Evolutionary conservation across 1,140 invertebrate genomes (phyloP), one percentile per base, ranked within the genome.

Genomic region (Coenobita brevimanus): DNA sequence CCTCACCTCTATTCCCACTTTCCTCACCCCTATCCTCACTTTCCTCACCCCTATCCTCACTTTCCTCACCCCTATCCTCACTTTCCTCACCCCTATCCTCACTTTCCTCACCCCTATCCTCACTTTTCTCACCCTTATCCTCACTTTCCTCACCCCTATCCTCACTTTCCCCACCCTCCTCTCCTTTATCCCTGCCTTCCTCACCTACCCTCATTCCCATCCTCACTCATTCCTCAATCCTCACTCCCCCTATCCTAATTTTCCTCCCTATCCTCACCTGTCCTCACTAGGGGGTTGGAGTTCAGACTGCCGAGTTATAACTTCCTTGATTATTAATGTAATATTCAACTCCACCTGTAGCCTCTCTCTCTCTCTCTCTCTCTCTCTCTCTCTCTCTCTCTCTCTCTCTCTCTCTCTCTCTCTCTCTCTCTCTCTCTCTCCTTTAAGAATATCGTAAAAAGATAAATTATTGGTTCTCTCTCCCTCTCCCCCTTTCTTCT

Each of bases 281-380:
- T n/a, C n/a, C n/a, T n/a, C n/a, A n/a, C n/a, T n/a, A n/a, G n/a
- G n/a, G n/a, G n/a, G n/a, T n/a, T n/a, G n/a, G n/a, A n/a, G n/a
- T n/a, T n/a, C n/a, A n/a, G n/a, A n/a, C n/a, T n/a, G n/a, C n/a
- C n/a, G n/a, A 10, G 36, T 30, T 30, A 67, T 67, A 67, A 67
- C 62, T 67, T 67, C 6, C 27, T 36, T 41, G 41, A 75, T 38
- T 75, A 21, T 21, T n/a, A 38, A 36, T 75, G 24, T 17, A 41
- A 75, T 38, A 75, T 75, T 75, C 33, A 30, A 36, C 41, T 21
- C 43, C 41, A 8, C 0, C 0, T 0, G 71, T 38, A 36, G 36
- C 43, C 36, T 41, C 73, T 76, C 73, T 41, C 30, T 76, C 73
- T 41, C 36, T 41, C 73, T 76, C 73, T 76, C 36, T 41, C 73